Percentiles rank a stretch among this genome's conserved stretches.
Evolutionary conservation across 2,797 vertebrate genomes (phyloP).

Genomic region (Cryptoprocta ferox): DNA sequence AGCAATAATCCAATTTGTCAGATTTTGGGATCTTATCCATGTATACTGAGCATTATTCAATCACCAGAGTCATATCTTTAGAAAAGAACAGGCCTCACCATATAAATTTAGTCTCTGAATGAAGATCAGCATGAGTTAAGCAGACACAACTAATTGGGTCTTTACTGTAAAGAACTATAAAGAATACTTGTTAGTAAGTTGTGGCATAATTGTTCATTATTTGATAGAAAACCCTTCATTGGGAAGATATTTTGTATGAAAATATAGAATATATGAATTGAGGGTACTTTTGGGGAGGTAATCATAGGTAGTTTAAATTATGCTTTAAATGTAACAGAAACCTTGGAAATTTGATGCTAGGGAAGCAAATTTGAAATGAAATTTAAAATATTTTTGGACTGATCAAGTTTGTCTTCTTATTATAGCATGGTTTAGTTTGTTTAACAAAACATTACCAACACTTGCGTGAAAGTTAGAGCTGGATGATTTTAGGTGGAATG

Average conservation of each 20-base stretch:
- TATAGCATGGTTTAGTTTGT: neutral
- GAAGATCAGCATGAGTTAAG: constrained; percentile 64
- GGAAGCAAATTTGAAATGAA: constrained; percentile 60
- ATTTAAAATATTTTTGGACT: constrained; percentile 71
- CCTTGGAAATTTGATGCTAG: constrained; percentile 24
- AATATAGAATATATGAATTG: constrained; percentile 62
- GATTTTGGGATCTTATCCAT: constrained; percentile 71
- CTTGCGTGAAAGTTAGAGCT: constrained; percentile 31
- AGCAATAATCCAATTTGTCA: constrained; percentile 73
- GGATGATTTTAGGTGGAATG: neutral
- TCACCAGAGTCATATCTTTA: constrained; percentile 70
- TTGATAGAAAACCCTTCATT: constrained; percentile 73
- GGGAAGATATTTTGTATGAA: constrained; percentile 76
- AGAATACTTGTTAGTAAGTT: constrained; percentile 75
- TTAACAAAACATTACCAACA: constrained; percentile 32
- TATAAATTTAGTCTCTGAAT: constrained; percentile 75
- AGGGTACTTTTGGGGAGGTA: neutral
- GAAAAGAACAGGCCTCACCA: constrained; percentile 64
- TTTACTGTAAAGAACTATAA: constrained; percentile 58
- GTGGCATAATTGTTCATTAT: constrained; percentile 76
- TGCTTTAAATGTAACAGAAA: constrained; percentile 42
- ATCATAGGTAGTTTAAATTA: constrained; percentile 10
- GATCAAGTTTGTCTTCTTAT: constrained; percentile 17
- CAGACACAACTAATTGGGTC: constrained; percentile 64
- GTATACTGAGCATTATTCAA: constrained; percentile 62